phyloP scores from a whole-genome alignment of 2,888 invertebrate species.

The Pyrgus malvae region DNA sequence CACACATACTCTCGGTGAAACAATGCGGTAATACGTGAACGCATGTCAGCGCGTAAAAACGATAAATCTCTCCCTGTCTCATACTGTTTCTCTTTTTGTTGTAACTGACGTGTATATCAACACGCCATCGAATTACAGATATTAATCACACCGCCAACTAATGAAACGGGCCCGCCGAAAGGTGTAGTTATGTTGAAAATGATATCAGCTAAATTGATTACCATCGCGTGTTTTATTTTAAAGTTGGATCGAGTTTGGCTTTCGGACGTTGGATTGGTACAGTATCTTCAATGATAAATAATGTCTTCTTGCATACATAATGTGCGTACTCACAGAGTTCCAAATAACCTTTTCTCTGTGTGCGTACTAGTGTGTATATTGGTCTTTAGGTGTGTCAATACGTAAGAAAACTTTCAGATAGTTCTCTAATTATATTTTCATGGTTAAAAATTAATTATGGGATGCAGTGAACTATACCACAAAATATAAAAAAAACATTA shows the following conservation, averaged over 20 bases:
- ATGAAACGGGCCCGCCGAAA: conserved; percentile 22
- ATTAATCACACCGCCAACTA: conserved; percentile 54
- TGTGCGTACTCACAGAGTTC: too few species aligned
- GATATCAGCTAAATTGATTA: conserved; percentile 23
- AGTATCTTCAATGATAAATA: neutral
- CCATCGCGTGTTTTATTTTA: conserved; percentile 19
- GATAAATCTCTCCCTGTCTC: conserved; percentile 70
- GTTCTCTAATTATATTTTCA: too few species aligned
- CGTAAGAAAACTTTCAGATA: too few species aligned
- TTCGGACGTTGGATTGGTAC: neutral
- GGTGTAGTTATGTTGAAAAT: conserved; percentile 16
- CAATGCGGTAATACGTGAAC: conserved; percentile 44
- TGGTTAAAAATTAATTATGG: too few species aligned
- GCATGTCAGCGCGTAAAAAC: conserved; percentile 49
- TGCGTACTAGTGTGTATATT: too few species aligned
- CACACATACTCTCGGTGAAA: neutral
- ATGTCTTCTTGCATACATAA: too few species aligned
- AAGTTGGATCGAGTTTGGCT: neutral
- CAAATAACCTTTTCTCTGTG: too few species aligned
- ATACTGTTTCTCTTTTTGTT: conserved; percentile 53
- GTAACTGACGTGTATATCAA: conserved; percentile 60
- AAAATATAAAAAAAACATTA: too few species aligned
- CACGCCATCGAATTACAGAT: conserved; percentile 55
- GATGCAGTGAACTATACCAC: too few species aligned
- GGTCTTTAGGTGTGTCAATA: too few species aligned